Evolutionary conservation across 2,797 vertebrate genomes (phyloP).

Genomic region (Pterois miles): DNA sequence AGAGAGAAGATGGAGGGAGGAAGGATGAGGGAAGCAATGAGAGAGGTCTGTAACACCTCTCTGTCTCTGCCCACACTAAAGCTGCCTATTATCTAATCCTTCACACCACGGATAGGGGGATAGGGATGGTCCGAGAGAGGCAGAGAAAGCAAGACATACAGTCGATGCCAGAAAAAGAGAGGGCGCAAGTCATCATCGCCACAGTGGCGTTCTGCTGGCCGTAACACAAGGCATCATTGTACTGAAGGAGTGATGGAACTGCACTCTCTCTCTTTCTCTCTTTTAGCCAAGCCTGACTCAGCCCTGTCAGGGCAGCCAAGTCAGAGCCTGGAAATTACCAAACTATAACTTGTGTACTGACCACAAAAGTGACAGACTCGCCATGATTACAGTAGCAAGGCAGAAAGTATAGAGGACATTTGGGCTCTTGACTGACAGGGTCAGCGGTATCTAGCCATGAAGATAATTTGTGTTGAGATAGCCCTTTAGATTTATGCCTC

Average conservation of each 20-base stretch:
- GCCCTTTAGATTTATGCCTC: background rate
- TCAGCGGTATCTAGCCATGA: background rate
- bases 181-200: conserved; percentile 47
- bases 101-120: conserved; percentile 61
- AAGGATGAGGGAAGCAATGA: conserved; percentile 55
- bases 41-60: conserved; percentile 81
- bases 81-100: conserved; percentile 83
- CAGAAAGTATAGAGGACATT: background rate
- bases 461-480: background rate
- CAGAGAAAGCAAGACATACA: conserved; percentile 68
- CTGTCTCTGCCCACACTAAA: conserved; percentile 81
- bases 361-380: background rate
- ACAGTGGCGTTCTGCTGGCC: conserved; percentile 39
- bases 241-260: conserved; percentile 42
- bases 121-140: conserved; percentile 53
- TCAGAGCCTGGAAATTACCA: conserved; percentile 36
- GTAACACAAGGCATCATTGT: conserved; percentile 76
- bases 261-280: conserved; percentile 30
- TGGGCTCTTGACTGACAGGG: background rate
- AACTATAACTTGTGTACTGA: conserved; percentile 22
- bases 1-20: conserved; percentile 48
- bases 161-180: conserved; percentile 61
- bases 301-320: background rate
- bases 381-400: conserved; percentile 5
- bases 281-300: conserved; percentile 43